Base-by-base conservation (phyloP, 2,113 vertebrate species). In the Pimephales promelas region DNA sequence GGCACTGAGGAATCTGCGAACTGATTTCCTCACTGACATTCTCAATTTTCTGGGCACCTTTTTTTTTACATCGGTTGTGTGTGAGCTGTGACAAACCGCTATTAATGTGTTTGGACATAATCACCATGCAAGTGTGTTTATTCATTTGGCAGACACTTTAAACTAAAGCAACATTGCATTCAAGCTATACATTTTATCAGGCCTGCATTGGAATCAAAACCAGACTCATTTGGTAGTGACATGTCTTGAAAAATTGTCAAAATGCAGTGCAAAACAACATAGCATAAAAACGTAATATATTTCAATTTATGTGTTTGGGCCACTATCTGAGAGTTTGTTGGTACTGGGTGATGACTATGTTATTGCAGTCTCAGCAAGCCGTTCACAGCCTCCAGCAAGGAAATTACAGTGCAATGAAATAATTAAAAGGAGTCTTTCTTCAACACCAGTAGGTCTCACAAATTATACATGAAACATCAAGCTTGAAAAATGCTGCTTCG, bases 341-440 rank as follows among this genome's bases (percentile, higher is more conserved):
- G 77, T 84, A 86, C 89, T 78, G 84, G 84, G 36, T 28, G 77
- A 85, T 88, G 90, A 88, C 91, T 90, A 89, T 88, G 86, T 87
- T 91, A 91, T 89, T 84, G 90, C 90, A 84, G 74, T 83, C 86
- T 90, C 91, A 91, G 90, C 90, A 90, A 89, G 80, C 86, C 87
- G 81, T 59, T 74, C 24, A 84, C 83, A 84, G 88, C 92, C 92
- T 75, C 83, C 75, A 87, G 92, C 91, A 10, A 90, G 88, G 87
- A 93, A 92, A 93, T 91, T 88, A 92, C 86, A 84, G 85, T 57
- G 84, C 80, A 82, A 91, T 90, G 90, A 93, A 92, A 91, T 93
- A 93, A 95, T 94, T 94, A 93, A 93, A 93, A 93, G 88, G 83
- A 90, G 90, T 92, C 89, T 90, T 90, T 92, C 92, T 93, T 92